These are phyloP conservation scores for Euschistus heros DNA, from an alignment of 1,140 invertebrate species.

Conservation along the genomic window DNA sequence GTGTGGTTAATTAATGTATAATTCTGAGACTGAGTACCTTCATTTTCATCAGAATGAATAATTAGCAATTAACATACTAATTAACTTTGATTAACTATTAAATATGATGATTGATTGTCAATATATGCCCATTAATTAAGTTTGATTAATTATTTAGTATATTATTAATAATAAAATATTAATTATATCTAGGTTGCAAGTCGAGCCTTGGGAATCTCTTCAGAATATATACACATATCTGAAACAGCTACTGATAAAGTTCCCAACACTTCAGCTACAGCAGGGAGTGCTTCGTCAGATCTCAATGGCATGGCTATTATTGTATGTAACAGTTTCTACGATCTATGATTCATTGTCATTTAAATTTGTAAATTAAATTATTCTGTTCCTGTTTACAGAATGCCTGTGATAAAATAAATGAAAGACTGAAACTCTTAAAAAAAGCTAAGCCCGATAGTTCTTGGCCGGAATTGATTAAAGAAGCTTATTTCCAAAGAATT, in stretches of 20 bases:
- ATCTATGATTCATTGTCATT: neutral
- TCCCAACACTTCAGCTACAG: conserved; percentile 85
- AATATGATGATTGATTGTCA: too few relatives aligned
- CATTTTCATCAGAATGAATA: too few relatives aligned
- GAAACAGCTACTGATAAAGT: conserved; percentile 90
- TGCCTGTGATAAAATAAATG: conserved; percentile 68
- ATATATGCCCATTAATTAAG: too few relatives aligned
- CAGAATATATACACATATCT: conserved; percentile 69
- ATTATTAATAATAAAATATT: neutral
- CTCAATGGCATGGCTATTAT: conserved; percentile 90
- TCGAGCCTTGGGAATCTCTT: conserved; percentile 57
- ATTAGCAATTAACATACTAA: too few relatives aligned
- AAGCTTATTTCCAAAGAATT: conserved; percentile 69
- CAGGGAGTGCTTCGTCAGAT: conserved; percentile 84
- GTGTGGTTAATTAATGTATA: too few relatives aligned
- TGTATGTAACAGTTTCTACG: conserved; percentile 39
- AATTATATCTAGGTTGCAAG: conserved; percentile 48
- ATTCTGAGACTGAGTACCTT: too few relatives aligned
- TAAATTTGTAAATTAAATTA: neutral
- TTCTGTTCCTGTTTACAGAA: conserved; percentile 40
- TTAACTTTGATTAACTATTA: too few relatives aligned
- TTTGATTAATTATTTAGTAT: too few relatives aligned
- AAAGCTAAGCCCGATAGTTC: conserved; percentile 60
- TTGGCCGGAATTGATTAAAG: conserved; percentile 77
- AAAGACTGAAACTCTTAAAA: conserved; percentile 66